phyloP scores from a whole-genome alignment of 2,113 vertebrate species.

The Butastur rufipennis region DNA sequence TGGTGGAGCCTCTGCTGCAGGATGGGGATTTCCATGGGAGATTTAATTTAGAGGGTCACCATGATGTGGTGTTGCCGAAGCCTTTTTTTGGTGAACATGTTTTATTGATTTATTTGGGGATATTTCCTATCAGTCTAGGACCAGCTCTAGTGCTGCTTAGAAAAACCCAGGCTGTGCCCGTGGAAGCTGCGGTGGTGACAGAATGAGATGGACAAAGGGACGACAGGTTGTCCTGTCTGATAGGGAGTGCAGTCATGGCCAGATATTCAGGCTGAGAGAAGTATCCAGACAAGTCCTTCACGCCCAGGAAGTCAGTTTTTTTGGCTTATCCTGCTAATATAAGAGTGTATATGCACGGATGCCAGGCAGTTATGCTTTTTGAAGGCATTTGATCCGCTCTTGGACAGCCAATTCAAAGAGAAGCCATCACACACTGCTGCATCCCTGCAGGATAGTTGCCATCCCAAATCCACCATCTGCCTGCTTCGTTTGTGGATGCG shows the following conservation, averaged over 20 bases:
- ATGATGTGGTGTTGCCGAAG: rapidly evolving
- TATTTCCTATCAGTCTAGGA: neutral
- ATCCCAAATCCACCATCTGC: neutral
- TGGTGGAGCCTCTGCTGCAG: neutral
- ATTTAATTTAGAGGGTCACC: neutral
- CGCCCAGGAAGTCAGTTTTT: neutral
- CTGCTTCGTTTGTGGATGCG: neutral
- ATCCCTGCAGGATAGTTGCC: neutral
- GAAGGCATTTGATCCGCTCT: neutral
- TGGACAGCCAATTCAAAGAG: neutral
- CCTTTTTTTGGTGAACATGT: neutral
- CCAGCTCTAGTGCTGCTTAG: neutral
- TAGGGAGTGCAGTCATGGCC: neutral
- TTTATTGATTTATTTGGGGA: neutral
- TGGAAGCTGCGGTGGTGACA: neutral
- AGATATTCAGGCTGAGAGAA: neutral
- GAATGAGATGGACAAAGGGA: neutral
- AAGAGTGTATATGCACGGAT: neutral
- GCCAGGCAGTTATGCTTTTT: neutral
- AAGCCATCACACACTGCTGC: neutral
- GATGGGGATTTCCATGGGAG: neutral
- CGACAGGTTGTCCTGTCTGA: neutral
- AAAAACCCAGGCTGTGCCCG: neutral
- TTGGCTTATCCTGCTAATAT: neutral
- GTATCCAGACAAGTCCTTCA: neutral